These are phyloP conservation scores for Phenacoccus solenopsis DNA, from an alignment of 1,140 invertebrate species.

Conservation along the genomic window DNA sequence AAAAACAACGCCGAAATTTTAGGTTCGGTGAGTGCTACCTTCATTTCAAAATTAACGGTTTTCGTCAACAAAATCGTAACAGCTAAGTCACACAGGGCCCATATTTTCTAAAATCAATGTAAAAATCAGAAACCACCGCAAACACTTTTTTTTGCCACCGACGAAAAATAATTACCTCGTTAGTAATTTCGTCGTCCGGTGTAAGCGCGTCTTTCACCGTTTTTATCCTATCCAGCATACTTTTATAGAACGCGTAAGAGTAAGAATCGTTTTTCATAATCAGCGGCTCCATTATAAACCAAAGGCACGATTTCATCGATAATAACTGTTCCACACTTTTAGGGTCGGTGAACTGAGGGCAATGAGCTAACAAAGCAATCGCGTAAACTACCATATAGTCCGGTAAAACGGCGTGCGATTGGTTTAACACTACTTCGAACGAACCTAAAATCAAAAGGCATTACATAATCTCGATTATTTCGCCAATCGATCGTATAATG, in stretches of 20 bases:
- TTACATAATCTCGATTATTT: conserved; percentile 9
- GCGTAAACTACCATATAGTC: conserved; percentile 95
- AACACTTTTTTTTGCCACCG: neutral
- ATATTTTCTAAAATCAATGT: conserved; percentile 66
- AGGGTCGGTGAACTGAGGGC: conserved; percentile 65
- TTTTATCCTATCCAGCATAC: conserved; percentile 81
- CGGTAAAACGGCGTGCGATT: conserved; percentile 75
- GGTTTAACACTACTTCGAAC: conserved; percentile 51
- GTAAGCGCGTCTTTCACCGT: conserved; percentile 79
- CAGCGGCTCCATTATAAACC: conserved; percentile 86
- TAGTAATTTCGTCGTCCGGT: conserved; percentile 62
- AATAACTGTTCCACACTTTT: conserved; percentile 61
- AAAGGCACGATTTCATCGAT: conserved; percentile 69
- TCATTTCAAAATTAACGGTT: conserved; percentile 75
- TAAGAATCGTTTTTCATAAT: conserved; percentile 87
- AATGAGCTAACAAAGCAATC: conserved; percentile 82
- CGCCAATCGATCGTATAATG: conserved; percentile 6
- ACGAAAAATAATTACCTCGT: conserved; percentile 49
- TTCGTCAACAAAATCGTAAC: conserved; percentile 76
- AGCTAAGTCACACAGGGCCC: conserved; percentile 88
- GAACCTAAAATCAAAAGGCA: conserved; percentile 26
- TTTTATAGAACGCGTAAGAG: conserved; percentile 91
- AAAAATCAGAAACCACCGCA: conserved; percentile 22
- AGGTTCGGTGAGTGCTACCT: conserved; percentile 72
- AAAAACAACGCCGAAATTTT: conserved; percentile 78